Conservation (phyloP, 2,797 vertebrate genomes). For the Anguilla pacifica region DNA sequence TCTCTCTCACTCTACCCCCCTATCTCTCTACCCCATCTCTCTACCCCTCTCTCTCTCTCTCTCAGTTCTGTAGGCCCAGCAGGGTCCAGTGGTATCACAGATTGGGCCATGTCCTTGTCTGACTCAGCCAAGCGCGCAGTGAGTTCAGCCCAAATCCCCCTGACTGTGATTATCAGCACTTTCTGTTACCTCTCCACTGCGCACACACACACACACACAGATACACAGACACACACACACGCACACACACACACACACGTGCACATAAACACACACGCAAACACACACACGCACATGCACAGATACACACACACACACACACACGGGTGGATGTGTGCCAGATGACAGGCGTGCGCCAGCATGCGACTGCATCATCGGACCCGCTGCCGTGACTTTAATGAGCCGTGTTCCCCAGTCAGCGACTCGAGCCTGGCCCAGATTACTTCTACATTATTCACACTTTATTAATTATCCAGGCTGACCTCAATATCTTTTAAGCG, state of each 20-base stretch:
- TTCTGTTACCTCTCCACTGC: not conserved
- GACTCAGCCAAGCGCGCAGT: not conserved
- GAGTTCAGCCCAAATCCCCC: not conserved
- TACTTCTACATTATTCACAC: too few relatives aligned
- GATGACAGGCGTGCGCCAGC: too few relatives aligned
- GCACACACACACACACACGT: not conserved
- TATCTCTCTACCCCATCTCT: constrained; percentile 16
- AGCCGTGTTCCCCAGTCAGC: too few relatives aligned
- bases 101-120: not conserved
- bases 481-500: too few relatives aligned
- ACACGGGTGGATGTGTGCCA: too few relatives aligned
- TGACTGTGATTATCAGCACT: not conserved
- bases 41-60: not conserved
- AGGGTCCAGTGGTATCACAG: not conserved
- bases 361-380: too few relatives aligned
- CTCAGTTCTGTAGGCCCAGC: not conserved
- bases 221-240: not conserved
- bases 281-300: not conserved
- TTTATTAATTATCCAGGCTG: too few relatives aligned
- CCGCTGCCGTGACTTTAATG: too few relatives aligned
- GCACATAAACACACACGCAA: not conserved
- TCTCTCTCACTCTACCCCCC: not conserved
- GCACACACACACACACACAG: not conserved
- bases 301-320: too few relatives aligned
- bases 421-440: too few relatives aligned